Evolutionary conservation across 1,140 invertebrate species (phyloP).

Genomic region (Leguminivora glycinivorella): DNA sequence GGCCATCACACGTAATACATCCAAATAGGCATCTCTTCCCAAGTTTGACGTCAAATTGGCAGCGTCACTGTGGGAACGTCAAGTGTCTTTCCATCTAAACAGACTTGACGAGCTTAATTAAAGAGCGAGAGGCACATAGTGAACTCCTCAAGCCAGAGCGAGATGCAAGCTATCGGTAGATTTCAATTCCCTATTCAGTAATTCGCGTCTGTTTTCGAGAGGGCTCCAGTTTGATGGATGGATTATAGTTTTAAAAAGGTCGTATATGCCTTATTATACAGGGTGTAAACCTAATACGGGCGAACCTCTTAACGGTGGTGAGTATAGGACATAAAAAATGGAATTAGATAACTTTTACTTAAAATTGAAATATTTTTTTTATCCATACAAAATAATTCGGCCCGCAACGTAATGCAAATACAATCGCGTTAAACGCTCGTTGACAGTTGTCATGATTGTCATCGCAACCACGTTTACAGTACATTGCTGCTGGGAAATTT

Average conservation of each 20-base stretch:
- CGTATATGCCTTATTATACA: neutral
- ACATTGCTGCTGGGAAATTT: no score
- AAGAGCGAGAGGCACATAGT: slow-evolving; percentile 49
- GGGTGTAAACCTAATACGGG: no score
- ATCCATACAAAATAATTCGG: no score
- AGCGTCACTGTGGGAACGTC: slow-evolving; percentile 53
- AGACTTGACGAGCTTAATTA: slow-evolving; percentile 60
- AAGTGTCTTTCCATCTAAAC: slow-evolving; percentile 63
- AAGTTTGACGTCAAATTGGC: slow-evolving; percentile 61
- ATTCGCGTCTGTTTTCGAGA: slow-evolving; percentile 29
- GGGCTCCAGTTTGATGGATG: slow-evolving; percentile 23
- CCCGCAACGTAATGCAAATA: no score
- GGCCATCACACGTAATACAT: slow-evolving; percentile 10
- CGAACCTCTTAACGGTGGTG: no score
- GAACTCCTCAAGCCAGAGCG: neutral
- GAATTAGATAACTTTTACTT: no score
- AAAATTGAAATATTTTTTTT: no score
- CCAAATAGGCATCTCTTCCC: slow-evolving; percentile 35
- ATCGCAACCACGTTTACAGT: no score
- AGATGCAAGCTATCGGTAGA: slow-evolving; percentile 30
- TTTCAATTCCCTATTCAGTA: slow-evolving; percentile 42
- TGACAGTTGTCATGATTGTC: no score
- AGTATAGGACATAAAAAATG: no score
- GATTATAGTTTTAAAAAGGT: neutral
- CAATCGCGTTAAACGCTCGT: no score